Evolutionary conservation across 2,888 invertebrate genomes (phyloP).

Genomic region (Ectropis crepuscularia): DNA sequence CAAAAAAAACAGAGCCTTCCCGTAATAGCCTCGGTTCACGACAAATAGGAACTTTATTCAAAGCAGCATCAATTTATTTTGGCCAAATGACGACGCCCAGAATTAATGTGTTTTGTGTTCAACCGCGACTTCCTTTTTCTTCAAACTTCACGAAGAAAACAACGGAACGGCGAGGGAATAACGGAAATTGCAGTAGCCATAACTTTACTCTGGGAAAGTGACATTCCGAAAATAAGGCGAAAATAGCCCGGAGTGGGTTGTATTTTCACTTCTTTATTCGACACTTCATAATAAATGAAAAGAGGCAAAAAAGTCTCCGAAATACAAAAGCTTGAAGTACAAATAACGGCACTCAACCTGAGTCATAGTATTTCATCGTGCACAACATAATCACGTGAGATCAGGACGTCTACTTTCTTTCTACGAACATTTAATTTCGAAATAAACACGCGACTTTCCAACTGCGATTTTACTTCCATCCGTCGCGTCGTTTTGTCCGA

Average conservation of each 20-base stretch:
- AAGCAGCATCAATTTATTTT: constrained; percentile 69
- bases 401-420: too few relatives aligned
- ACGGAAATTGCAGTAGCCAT: constrained; percentile 38
- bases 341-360: too few relatives aligned
- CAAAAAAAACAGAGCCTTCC: constrained; percentile 45
- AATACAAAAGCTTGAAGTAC: too few relatives aligned
- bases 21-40: constrained; percentile 62
- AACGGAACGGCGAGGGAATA: constrained; percentile 30
- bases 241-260: not conserved
- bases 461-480: too few relatives aligned
- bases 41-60: constrained; percentile 74
- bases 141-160: constrained; percentile 27
- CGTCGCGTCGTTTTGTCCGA: too few relatives aligned
- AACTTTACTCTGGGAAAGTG: constrained; percentile 19
- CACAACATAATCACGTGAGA: too few relatives aligned
- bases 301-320: too few relatives aligned
- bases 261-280: constrained; percentile 2
- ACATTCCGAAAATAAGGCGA: constrained; percentile 18
- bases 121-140: constrained; percentile 37
- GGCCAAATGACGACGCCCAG: constrained; percentile 60
- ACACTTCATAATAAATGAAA: constrained; percentile 4
- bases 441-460: too few relatives aligned
- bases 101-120: constrained; percentile 57
- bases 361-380: too few relatives aligned
- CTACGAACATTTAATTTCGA: too few relatives aligned